Percentiles rank a stretch among this genome's conserved stretches.
Conservation (phyloP, 2,113 vertebrate species). For the Amblyornis subalaris region DNA sequence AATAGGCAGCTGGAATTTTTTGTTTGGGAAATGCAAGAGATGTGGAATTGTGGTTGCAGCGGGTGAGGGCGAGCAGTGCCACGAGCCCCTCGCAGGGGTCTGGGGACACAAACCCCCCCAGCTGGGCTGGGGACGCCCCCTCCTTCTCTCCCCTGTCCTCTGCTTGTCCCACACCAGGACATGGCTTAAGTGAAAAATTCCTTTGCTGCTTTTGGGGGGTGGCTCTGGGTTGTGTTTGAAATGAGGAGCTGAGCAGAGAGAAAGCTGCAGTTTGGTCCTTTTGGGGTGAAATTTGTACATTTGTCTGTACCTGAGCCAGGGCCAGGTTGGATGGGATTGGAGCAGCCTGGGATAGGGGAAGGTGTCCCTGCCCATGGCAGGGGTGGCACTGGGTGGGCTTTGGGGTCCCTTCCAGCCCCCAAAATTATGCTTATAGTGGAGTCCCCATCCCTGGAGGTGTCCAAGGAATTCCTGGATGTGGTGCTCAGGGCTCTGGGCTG, state of each 20-base stretch:
- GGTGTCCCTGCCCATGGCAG: neutral
- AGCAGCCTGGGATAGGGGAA: rapidly evolving
- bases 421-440: neutral
- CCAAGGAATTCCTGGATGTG: neutral
- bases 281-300: neutral
- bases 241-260: neutral
- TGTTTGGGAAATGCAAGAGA: neutral
- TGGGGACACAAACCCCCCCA: neutral
- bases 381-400: rapidly evolving
- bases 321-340: rapidly evolving
- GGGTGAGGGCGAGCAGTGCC: rapidly evolving
- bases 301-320: neutral
- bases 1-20: neutral
- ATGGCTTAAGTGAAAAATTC: neutral
- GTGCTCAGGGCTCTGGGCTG: neutral
- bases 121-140: neutral
- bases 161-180: rapidly evolving
- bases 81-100: neutral
- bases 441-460: neutral
- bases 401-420: neutral
- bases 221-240: neutral
- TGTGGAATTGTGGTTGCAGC: neutral
- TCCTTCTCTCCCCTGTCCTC: neutral
- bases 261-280: neutral
- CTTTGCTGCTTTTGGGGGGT: neutral